Evolutionary conservation across 2,113 vertebrate species (phyloP), one percentile per base, ranked within the genome.

Genomic region (Xenus cinereus): DNA sequence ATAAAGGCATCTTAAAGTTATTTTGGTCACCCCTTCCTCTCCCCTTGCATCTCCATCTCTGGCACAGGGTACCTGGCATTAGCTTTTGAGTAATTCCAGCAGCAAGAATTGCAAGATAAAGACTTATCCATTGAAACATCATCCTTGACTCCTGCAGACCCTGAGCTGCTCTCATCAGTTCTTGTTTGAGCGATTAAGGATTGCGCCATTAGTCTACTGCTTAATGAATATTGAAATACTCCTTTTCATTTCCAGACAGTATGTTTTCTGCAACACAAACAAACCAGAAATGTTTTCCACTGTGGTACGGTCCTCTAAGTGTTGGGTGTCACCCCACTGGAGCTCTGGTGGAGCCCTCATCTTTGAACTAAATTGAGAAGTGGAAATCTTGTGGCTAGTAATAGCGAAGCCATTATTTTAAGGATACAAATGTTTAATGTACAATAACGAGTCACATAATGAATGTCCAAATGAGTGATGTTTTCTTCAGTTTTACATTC

Each of bases 371-470:
- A 56, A 45, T 57, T 9, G 75, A 73, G 90, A 87, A 95, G 88
- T 92, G 85, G 77, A 60, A 22, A 81, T 95, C 90, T 95, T 92
- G 71, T 67, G 91, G 66, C 53, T 91, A 59, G 93, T 85, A 93
- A 92, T 69, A 91, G 93, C 28, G 4, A 68, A 76, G 62, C 43
- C 85, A 39, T 95, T 96, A 85, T 95, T 95, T 90, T 93, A 89
- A 79, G 90, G 93, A 94, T 91, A 96, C 92, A 75, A 94, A 96
- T 95, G 90, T 90, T 97, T 92, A 85, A 63, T 96, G 90, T 97
- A 95, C 90, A 95, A 90, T 93, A 95, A 95, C 39, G 56, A 82
- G 78, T 72, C 46, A 50, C 86, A 82, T 93, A 86, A 78, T 90
- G 95, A 93, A 80, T n/a, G 90, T 95, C 90, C 96, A 78, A 89